Percentiles rank a stretch among this genome's conserved stretches.
phyloP scores from a whole-genome alignment of 2,888 invertebrate genomes.

The Catotricha subobsoleta region DNA sequence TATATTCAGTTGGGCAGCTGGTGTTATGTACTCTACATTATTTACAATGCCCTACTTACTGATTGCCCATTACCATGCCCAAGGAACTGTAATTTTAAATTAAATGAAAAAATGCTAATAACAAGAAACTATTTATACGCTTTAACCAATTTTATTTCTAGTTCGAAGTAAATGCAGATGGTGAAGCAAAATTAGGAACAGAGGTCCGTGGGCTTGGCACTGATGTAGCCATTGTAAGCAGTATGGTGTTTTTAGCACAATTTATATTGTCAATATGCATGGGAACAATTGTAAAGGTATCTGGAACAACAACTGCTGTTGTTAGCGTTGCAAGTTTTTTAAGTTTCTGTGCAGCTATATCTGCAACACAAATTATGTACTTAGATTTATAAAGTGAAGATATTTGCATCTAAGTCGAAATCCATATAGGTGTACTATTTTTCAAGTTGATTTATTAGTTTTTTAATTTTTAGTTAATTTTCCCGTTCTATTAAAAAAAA shows the following conservation, averaged over 20 bases:
- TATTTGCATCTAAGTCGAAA: too few species aligned
- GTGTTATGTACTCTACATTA: constrained; percentile 92
- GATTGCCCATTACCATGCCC: constrained; percentile 87
- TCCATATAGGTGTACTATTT: too few species aligned
- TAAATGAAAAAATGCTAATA: too few species aligned
- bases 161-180: constrained; percentile 41
- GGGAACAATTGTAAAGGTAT: constrained; percentile 62
- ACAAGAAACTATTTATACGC: not conserved
- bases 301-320: constrained; percentile 76
- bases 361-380: constrained; percentile 78
- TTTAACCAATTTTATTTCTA: constrained; percentile 25
- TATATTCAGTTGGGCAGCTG: constrained; percentile 82
- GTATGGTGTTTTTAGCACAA: constrained; percentile 92
- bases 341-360: constrained; percentile 66
- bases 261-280: constrained; percentile 74
- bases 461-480: too few species aligned
- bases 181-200: constrained; percentile 36
- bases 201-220: constrained; percentile 81
- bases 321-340: constrained; percentile 69
- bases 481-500: too few species aligned
- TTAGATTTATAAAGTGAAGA: constrained; percentile 67
- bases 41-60: constrained; percentile 94
- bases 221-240: constrained; percentile 84
- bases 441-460: too few species aligned
- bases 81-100: constrained; percentile 72